Evolutionary conservation across 2,113 vertebrate species (phyloP).

Genomic region (Calyptommatus sinebrachiatus): DNA sequence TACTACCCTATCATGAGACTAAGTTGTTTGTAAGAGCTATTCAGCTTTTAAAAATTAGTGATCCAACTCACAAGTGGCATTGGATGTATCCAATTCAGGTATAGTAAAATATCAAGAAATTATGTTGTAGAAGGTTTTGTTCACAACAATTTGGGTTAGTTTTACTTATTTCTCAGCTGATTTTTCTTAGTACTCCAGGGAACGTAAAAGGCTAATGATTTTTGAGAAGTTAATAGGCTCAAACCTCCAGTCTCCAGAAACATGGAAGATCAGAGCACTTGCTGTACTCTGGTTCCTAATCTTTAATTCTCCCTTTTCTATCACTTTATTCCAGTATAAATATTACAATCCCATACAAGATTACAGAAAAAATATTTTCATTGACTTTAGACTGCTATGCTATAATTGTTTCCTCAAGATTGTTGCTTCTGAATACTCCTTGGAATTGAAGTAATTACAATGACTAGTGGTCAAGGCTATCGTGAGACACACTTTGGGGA

Average conservation of each 20-base stretch:
- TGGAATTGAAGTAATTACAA: too few relatives aligned
- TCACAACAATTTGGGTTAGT: neutral
- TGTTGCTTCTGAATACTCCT: neutral
- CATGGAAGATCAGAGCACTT: too few relatives aligned
- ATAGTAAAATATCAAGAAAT: slow-evolving; percentile 33
- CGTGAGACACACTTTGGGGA: too few relatives aligned
- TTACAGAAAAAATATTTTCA: neutral
- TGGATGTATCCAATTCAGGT: slow-evolving; percentile 93
- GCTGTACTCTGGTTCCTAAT: neutral
- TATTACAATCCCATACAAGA: neutral
- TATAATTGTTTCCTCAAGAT: neutral
- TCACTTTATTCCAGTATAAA: neutral
- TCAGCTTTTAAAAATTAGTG: slow-evolving; percentile 85
- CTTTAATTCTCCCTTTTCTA: neutral
- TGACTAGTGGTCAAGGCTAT: too few relatives aligned
- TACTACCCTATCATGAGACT: slow-evolving; percentile 91
- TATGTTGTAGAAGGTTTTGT: neutral
- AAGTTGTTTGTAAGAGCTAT: slow-evolving; percentile 90
- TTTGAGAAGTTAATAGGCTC: too few relatives aligned
- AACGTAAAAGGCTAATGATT: neutral
- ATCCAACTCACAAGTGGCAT: slow-evolving; percentile 85
- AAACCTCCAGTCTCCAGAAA: too few relatives aligned
- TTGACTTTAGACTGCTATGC: neutral
- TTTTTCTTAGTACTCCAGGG: neutral
- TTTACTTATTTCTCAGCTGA: neutral